phyloP scores from a whole-genome alignment of 2,888 invertebrate species.

The Panzeria rudis region DNA sequence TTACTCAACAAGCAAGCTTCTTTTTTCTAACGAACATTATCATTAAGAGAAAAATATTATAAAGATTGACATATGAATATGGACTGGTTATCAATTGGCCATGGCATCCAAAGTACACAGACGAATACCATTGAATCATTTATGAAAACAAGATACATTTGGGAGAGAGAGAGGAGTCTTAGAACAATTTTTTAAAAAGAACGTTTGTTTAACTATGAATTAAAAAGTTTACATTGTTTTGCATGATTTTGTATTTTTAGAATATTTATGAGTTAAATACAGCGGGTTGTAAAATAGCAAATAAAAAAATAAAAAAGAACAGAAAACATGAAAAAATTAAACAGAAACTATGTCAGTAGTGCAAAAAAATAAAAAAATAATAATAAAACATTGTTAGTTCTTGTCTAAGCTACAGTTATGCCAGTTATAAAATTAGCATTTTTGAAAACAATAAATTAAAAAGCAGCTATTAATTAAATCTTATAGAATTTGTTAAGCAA shows the following conservation, averaged over 20 bases:
- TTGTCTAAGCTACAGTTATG: conserved; percentile 9
- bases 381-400: not conserved
- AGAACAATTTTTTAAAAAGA: not conserved
- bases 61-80: not conserved
- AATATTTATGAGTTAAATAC: conserved; percentile 35
- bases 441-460: conserved; percentile 15
- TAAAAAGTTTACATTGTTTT: not conserved
- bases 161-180: conserved; percentile 4
- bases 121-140: conserved; percentile 4
- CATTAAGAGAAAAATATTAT: not conserved
- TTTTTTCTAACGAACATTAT: not conserved
- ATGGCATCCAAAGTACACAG: conserved; percentile 3
- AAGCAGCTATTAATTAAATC: not conserved
- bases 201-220: not conserved
- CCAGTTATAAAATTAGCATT: conserved; percentile 16
- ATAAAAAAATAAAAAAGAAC: conserved; percentile 19
- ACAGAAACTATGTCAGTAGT: conserved; percentile 31
- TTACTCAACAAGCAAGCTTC: not conserved
- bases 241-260: not conserved
- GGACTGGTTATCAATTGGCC: conserved; percentile 29
- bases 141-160: not conserved
- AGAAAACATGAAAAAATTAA: not conserved
- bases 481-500: not conserved
- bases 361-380: conserved; percentile 18
- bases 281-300: conserved; percentile 5